phyloP scores from a whole-genome alignment of 2,797 vertebrate species.

The Tolypeutes matacus region DNA sequence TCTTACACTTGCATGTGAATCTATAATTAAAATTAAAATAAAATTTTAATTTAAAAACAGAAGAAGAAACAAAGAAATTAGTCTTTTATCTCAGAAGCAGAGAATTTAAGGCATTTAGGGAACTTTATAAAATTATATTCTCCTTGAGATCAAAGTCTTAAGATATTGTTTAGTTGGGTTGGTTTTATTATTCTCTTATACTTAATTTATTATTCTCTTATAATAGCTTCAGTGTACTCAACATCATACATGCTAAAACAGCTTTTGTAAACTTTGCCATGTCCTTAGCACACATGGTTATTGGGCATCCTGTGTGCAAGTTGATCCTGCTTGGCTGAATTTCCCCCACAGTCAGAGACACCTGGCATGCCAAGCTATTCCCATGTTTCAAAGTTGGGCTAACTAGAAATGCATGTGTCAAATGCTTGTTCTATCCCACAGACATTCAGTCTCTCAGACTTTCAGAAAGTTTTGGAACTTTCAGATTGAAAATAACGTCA shows the following conservation, averaged over 20 bases:
- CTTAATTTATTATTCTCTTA: no score
- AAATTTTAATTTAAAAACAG: background rate
- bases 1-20: no score
- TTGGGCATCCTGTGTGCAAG: background rate
- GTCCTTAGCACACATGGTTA: background rate
- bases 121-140: background rate
- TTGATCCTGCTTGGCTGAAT: background rate
- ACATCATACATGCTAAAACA: background rate
- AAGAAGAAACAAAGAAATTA: background rate
- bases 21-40: background rate
- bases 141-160: conserved; percentile 2
- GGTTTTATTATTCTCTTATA: background rate
- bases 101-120: background rate
- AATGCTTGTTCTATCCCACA: background rate
- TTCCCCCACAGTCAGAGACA: no score
- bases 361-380: no score
- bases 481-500: background rate
- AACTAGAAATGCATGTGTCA: no score
- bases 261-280: background rate
- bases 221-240: background rate
- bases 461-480: no score
- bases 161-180: background rate
- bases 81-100: background rate
- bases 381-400: no score
- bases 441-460: no score